phyloP scores from a whole-genome alignment of 2,888 invertebrate species.

The Augochlorella aurata region DNA sequence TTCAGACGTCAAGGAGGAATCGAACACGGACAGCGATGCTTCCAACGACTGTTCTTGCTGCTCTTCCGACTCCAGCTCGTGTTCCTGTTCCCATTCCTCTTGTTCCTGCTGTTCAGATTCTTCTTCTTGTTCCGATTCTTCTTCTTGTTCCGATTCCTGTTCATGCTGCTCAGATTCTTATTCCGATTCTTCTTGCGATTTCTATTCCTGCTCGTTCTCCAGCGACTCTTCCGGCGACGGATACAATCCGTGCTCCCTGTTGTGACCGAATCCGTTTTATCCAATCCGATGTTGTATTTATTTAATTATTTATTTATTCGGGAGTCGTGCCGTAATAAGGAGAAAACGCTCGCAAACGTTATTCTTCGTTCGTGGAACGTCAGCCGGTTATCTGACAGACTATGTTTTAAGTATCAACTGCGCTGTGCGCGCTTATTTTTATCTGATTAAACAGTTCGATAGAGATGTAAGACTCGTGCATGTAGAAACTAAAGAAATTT shows the following conservation, averaged over 20 bases:
- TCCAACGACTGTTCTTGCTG: neutral
- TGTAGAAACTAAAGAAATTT: no score
- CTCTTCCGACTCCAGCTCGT: neutral
- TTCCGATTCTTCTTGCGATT: no score
- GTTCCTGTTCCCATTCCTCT: neutral
- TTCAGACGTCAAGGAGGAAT: neutral
- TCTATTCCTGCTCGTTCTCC: no score
- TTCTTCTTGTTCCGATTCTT: constrained; percentile 4
- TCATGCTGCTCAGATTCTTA: neutral
- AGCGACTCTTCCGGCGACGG: no score
- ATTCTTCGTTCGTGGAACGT: neutral
- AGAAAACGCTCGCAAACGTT: neutral
- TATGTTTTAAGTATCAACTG: neutral
- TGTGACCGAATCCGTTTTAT: neutral
- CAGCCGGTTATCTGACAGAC: neutral
- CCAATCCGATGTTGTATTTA: neutral
- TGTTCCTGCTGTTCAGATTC: neutral
- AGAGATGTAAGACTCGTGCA: neutral
- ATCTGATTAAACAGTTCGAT: neutral
- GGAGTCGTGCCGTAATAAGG: neutral
- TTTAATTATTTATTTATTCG: neutral
- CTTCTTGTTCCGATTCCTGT: neutral
- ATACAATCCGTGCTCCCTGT: no score
- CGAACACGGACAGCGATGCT: neutral
- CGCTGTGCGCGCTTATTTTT: neutral